These are phyloP conservation scores for Brachystomella parvula DNA, from an alignment of 1,140 invertebrate genomes.

Conservation along the genomic window DNA sequence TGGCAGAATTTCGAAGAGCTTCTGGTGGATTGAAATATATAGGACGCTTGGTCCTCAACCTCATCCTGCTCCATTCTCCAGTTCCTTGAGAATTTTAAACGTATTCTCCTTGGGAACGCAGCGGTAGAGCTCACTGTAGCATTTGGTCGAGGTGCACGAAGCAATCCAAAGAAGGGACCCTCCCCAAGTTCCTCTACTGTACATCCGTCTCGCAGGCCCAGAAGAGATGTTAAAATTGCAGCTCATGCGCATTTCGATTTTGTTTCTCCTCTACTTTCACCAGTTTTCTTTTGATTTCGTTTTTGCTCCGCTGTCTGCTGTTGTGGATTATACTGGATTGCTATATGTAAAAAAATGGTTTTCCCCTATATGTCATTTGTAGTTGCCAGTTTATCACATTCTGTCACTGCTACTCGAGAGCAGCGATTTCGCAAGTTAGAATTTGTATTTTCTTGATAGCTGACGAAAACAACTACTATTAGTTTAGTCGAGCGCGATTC, in stretches of 20 bases:
- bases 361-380: too few species aligned
- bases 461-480: too few species aligned
- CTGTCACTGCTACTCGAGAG: too few species aligned
- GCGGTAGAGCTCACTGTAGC: not conserved
- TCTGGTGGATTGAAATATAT: not conserved
- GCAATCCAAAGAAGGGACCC: not conserved
- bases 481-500: too few species aligned
- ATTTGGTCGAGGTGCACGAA: not conserved
- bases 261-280: not conserved
- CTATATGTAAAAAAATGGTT: too few species aligned
- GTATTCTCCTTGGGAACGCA: not conserved
- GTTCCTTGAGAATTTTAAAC: not conserved
- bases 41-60: not conserved
- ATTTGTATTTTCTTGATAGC: too few species aligned
- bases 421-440: too few species aligned
- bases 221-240: not conserved
- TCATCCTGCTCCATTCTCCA: constrained; percentile 4
- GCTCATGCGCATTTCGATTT: too few species aligned
- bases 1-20: not conserved
- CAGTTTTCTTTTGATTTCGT: not conserved
- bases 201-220: not conserved
- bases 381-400: too few species aligned
- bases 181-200: not conserved
- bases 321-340: too few species aligned
- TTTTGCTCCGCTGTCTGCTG: not conserved